Evolutionary conservation across 2,888 invertebrate species (phyloP), one percentile per base, ranked within the genome.

Genomic region (Cataglyphis livida): DNA sequence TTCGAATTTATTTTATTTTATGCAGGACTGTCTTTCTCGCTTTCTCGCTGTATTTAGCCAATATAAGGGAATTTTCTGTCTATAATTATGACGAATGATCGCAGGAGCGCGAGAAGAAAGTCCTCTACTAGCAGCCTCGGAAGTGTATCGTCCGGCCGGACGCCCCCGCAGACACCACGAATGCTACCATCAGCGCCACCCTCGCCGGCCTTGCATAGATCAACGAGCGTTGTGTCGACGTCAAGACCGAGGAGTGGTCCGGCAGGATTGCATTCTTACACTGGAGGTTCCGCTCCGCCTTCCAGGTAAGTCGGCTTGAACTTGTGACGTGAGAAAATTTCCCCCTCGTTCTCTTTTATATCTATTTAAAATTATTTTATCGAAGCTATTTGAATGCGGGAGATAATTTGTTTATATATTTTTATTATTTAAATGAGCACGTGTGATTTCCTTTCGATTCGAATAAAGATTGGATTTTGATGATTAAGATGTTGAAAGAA

Each of bases 261-360:
- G 5, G 97, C 97, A 15, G 97, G 97, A n/a, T 95, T 98, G 83
- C 96, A 96, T 93, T 97, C 97, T 89, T 97, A 97, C 92, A 97
- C 97, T 88, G 97, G 96, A 85, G 97, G 96, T 85, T 96, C 97
- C 28, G 96, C 97, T 65, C 97, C 97, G 81, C 96, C 97, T 82
- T 96, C 97, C 82, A 96, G 97, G 91, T 97, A 88, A 81, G 5
- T 54, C 35, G 18, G 18, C 10, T 12, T 74, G 35, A 6, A 35
- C 28, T 12, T 25, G 3, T 1, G 21, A 15, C 35, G 6, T 35
- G 32, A 61, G 48, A 38, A 38, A 38, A 9, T 38, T 32, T 25
- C 61, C n/a, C 0, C 28, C 6, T n/a, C 15, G 21, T n/a, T 3
- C 15, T 32, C n/a, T 32, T 51, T 51, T 6, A 2, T 48, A 21